These are phyloP conservation scores for Tauraco erythrolophus DNA, from an alignment of 2,113 vertebrate genomes.

Conservation along the genomic window DNA sequence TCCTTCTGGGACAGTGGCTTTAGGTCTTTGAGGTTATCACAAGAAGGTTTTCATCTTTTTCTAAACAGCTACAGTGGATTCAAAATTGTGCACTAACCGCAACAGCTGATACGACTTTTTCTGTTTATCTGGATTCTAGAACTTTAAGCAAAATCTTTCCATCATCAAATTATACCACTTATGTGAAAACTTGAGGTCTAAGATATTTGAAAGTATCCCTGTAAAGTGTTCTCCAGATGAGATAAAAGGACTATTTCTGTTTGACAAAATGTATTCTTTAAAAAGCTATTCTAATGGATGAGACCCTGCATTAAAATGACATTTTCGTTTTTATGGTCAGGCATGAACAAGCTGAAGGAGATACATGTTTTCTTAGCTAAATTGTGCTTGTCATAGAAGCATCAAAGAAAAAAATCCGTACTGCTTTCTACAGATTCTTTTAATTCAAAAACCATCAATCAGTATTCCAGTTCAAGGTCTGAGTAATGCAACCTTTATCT, in stretches of 20 bases:
- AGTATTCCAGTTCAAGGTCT: conserved; percentile 43
- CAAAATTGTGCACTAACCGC: background rate
- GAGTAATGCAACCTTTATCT: conserved; percentile 60
- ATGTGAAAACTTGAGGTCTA: background rate
- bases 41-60: background rate
- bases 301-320: conserved; percentile 3
- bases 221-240: background rate
- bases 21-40: background rate
- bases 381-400: conserved; percentile 1
- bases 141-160: background rate
- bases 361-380: conserved; percentile 22
- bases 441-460: background rate
- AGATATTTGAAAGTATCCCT: background rate
- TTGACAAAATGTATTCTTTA: background rate
- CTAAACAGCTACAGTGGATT: background rate
- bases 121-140: background rate
- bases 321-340: conserved; percentile 7
- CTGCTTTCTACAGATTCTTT: background rate
- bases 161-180: background rate
- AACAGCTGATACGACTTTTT: background rate
- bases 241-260: background rate
- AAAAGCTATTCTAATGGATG: background rate
- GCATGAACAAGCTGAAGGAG: background rate
- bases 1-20: background rate
- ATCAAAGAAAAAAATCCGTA: background rate